A percentile compares a stretch with the other conserved stretches of the same genome.
phyloP scores from a whole-genome alignment of 2,797 vertebrate genomes.

The Chiloscyllium punctatum region DNA sequence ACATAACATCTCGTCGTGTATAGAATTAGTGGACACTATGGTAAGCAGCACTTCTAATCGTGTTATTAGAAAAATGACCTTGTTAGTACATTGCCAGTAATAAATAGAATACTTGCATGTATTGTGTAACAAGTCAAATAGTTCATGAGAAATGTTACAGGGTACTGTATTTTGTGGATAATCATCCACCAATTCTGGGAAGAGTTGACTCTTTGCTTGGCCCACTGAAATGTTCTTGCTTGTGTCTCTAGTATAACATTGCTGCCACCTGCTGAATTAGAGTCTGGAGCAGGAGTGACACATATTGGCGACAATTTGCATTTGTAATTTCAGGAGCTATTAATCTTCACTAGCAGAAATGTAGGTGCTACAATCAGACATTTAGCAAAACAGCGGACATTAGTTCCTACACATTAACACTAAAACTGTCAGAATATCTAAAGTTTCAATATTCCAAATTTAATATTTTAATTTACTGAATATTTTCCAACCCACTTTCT shows the following conservation, averaged over 20 bases:
- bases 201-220: not conserved
- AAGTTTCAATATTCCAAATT: not conserved
- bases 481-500: not conserved
- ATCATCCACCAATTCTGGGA: not conserved
- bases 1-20: not conserved
- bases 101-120: not conserved
- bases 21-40: not conserved
- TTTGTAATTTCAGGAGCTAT: not conserved
- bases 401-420: not conserved
- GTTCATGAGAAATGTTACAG: not conserved
- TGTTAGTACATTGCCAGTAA: not conserved
- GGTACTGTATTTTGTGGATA: not conserved
- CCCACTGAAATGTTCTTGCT: not conserved
- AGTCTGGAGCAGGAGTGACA: not conserved
- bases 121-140: not conserved
- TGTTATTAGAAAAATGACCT: constrained; percentile 14
- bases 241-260: not conserved
- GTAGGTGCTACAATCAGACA: not conserved
- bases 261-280: not conserved
- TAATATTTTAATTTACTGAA: not conserved
- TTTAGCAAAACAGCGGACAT: not conserved
- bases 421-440: not conserved
- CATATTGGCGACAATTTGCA: not conserved
- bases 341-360: not conserved
- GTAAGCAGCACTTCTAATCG: not conserved